Evolutionary conservation across 2,888 invertebrate genomes (phyloP), one percentile per base, ranked within the genome.

Genomic region (Orgyia antiqua): DNA sequence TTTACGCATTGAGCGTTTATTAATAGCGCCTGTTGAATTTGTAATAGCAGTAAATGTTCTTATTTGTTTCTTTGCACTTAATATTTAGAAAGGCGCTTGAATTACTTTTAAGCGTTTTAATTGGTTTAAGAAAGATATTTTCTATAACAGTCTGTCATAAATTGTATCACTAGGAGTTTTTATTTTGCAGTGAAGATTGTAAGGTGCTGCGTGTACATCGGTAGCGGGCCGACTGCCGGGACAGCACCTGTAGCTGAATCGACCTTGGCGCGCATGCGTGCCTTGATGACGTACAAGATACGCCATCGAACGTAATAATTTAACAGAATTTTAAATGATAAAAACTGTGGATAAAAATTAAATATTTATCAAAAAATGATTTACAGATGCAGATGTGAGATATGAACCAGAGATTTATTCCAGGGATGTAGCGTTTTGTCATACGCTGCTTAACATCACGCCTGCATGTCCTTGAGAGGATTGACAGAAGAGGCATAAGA

Each of bases 171-270:
- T 58, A 43, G 36, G 38, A 49, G 46, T 58, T 41, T 51, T 41
- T 26, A 11, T 17, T 33, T 26, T 11, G 18, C 31, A 33, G 36
- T 24, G 25, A 23, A 30, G 29, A 33, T 40, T 41, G 45, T 36
- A 37, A 34, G 50, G 57, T 59, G 59, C 57, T 50, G 41, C 53
- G 40, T 43, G 53, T 56, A 43, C 53, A 63, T 57, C 48, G 63
- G 68, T 64, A 68, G 55, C 63, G 51, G 55, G 56, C 35, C 58
- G 70, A 82, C 84, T 84, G 77, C 79, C 70, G 74, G 74, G 76
- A 57, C 53, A 64, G 79, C 84, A 86, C 86, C 86, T 86, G 86
- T 87, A 68, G 78, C 77, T 86, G 75, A 46, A 84, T 84, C 86
- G 86, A 86, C 83, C 80, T 66, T 61, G 31, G 61, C 74, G 84